Evolutionary conservation across 2,113 vertebrate species (phyloP).

Genomic region (Ivindomyrus marchei): DNA sequence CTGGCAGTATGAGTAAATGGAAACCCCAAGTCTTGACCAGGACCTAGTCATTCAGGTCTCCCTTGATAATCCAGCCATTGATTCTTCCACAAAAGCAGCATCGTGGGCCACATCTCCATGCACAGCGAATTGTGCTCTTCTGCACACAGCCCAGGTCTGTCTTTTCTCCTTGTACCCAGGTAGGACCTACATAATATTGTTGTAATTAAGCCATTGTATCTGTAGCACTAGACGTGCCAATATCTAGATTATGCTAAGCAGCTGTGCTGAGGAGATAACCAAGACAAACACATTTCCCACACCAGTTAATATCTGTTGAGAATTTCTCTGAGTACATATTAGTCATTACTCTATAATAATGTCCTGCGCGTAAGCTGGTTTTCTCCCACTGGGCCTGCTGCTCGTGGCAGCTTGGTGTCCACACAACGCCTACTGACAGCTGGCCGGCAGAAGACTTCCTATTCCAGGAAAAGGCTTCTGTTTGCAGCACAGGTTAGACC

Average conservation of each 20-base stretch:
- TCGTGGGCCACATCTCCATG: neutral
- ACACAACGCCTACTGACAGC: neutral
- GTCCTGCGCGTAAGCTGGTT: neutral
- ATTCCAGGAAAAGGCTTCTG: neutral
- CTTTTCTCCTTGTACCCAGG: neutral
- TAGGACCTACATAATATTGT: neutral
- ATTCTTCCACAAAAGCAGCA: neutral
- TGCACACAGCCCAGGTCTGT: neutral
- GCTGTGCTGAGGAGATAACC: neutral
- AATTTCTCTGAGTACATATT: neutral
- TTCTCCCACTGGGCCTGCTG: neutral
- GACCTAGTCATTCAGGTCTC: neutral
- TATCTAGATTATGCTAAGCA: conserved; percentile 4
- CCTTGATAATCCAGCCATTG: neutral
- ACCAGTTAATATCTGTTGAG: neutral
- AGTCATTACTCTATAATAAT: neutral
- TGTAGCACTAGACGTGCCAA: neutral
- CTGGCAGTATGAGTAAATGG: neutral
- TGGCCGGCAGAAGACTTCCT: neutral
- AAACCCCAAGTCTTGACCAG: neutral
- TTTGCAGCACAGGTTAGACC: neutral
- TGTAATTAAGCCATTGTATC: neutral
- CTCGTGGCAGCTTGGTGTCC: neutral
- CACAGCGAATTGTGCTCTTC: neutral
- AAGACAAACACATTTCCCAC: neutral